These are phyloP conservation scores for Hirudinaria manillensis DNA, from an alignment of 2,888 invertebrate species.

Conservation along the genomic window DNA sequence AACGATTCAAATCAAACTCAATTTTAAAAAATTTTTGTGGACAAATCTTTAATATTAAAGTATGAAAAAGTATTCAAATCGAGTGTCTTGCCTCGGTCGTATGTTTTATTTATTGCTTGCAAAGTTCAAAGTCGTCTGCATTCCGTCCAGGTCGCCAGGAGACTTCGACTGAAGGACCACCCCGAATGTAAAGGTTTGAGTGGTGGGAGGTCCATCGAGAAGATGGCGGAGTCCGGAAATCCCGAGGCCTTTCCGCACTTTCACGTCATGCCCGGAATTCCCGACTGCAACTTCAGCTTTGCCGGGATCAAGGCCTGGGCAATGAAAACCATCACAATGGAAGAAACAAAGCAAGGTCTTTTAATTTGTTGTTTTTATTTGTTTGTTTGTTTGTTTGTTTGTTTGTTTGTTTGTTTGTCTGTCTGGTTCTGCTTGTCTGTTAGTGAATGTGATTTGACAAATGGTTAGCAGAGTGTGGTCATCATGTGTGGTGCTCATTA, in stretches of 20 bases:
- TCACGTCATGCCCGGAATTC: slow-evolving; percentile 57
- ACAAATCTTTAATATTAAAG: no score
- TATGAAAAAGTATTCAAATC: no score
- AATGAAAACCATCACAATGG: slow-evolving; percentile 41
- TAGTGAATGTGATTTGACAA: background rate
- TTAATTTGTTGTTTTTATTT: slow-evolving; percentile 8
- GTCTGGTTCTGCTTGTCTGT: background rate
- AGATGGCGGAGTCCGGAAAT: slow-evolving; percentile 66
- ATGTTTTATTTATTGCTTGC: background rate
- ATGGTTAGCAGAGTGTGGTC: no score
- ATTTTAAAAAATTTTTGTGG: no score
- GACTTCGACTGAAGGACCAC: slow-evolving; percentile 73
- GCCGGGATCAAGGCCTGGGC: slow-evolving; percentile 60
- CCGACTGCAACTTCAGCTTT: slow-evolving; percentile 85
- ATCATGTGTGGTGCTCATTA: no score
- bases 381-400: background rate
- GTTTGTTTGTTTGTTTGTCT: background rate
- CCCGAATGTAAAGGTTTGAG: slow-evolving; percentile 67
- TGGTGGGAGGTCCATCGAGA: slow-evolving; percentile 81
- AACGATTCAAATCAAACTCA: no score
- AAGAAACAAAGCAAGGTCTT: slow-evolving; percentile 23
- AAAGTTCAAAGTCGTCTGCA: background rate
- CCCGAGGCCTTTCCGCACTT: slow-evolving; percentile 41
- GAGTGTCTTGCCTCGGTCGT: background rate
- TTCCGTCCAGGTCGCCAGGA: slow-evolving; percentile 64